Conservation (phyloP, 2,113 vertebrate genomes). For the Galemys pyrenaicus region DNA sequence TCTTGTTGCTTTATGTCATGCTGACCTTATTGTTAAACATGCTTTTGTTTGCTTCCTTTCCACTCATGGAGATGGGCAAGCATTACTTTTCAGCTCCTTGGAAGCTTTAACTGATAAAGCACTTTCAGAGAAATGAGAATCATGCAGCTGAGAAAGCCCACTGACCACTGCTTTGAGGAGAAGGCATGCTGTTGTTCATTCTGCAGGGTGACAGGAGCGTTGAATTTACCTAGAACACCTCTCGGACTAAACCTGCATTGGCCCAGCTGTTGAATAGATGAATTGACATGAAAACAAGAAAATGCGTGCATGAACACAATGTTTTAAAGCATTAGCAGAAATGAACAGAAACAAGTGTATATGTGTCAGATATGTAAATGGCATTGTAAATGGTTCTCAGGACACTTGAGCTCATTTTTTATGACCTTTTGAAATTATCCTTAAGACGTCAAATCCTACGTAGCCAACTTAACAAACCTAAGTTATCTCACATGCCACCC, state of each 20-base stretch:
- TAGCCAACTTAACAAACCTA: background rate
- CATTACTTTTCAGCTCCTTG: constrained; percentile 57
- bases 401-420: constrained; percentile 26
- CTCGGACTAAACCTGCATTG: background rate
- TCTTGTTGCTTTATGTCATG: constrained; percentile 84
- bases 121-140: constrained; percentile 47
- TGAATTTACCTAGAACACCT: background rate
- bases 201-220: background rate
- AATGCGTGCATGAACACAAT: too few relatives aligned
- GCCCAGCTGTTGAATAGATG: background rate
- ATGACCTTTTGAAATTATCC: constrained; percentile 35
- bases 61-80: constrained; percentile 58
- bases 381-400: background rate
- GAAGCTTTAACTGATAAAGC: constrained; percentile 43
- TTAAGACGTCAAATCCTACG: constrained; percentile 37
- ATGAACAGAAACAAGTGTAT: background rate
- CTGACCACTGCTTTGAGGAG: background rate
- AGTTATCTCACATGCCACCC: constrained; percentile 26
- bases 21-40: constrained; percentile 83
- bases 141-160: constrained; percentile 12
- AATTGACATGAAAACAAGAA: too few relatives aligned
- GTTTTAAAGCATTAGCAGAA: background rate
- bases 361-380: constrained; percentile 20
- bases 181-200: background rate
- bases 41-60: constrained; percentile 82